phyloP scores from a whole-genome alignment of 2,797 vertebrate genomes.

The Aselliscus stoliczkanus region DNA sequence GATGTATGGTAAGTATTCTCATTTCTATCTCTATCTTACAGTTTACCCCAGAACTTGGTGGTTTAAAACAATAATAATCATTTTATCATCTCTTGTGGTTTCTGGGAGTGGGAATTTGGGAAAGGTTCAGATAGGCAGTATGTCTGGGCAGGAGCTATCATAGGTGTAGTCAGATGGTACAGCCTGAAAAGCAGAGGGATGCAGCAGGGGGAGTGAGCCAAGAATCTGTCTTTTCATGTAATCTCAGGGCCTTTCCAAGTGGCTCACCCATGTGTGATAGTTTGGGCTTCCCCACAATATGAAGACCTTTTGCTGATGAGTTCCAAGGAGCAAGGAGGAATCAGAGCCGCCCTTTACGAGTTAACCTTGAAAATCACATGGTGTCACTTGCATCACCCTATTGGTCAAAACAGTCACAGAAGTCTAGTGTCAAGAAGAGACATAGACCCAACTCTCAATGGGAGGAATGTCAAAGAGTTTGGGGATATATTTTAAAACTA shows the following conservation, averaged over 20 bases:
- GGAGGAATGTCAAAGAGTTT: neutral
- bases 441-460: neutral
- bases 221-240: neutral
- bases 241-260: neutral
- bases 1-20: neutral
- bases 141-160: neutral
- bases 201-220: neutral
- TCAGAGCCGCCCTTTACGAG: neutral
- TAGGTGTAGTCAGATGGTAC: neutral
- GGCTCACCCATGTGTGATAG: neutral
- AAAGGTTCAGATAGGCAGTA: neutral
- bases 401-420: neutral
- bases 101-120: neutral
- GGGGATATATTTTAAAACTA: neutral
- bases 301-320: neutral
- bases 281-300: neutral
- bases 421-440: neutral
- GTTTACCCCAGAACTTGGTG: neutral
- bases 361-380: neutral
- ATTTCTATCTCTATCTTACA: neutral
- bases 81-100: neutral
- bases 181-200: neutral
- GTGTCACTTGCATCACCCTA: neutral
- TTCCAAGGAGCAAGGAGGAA: neutral
- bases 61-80: neutral